Percentiles rank a stretch among this genome's conserved stretches.
Conservation (phyloP, 2,113 vertebrate species). For the Lophura nycthemera region DNA sequence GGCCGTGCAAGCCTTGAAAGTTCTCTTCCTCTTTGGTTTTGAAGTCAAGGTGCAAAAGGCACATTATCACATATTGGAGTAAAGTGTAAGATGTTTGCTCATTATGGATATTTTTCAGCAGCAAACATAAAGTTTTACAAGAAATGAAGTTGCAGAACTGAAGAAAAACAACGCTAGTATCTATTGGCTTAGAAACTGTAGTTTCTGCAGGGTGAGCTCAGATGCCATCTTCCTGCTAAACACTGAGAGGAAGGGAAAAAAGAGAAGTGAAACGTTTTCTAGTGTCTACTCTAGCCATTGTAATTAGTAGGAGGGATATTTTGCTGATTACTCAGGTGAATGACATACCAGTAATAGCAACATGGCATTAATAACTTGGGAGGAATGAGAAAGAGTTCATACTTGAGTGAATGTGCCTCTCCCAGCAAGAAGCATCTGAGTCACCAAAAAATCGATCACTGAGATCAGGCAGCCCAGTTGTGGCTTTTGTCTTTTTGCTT, state of each 20-base stretch:
- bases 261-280: conserved; percentile 6
- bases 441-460: not conserved
- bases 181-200: not conserved
- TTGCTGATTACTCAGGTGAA: conserved; percentile 26
- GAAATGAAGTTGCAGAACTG: not conserved
- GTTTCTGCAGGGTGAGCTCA: not conserved
- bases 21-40: not conserved
- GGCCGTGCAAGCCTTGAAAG: not conserved
- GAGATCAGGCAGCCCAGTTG: not conserved
- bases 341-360: not conserved
- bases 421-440: conserved; percentile 22
- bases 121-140: not conserved
- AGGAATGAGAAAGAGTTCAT: conserved; percentile 17
- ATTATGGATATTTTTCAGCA: not conserved
- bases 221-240: not conserved
- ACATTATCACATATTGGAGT: not conserved
- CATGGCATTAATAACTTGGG: conserved; percentile 7
- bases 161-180: not conserved
- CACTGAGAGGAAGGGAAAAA: not conserved
- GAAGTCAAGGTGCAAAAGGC: not conserved
- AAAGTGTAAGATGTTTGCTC: not conserved
- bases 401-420: not conserved
- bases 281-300: not conserved
- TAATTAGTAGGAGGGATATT: conserved; percentile 28
- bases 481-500: not conserved